Evolutionary conservation across 1,140 invertebrate species (phyloP), one percentile per base, ranked within the genome.

Genomic region (Dendrolimus punctatus): DNA sequence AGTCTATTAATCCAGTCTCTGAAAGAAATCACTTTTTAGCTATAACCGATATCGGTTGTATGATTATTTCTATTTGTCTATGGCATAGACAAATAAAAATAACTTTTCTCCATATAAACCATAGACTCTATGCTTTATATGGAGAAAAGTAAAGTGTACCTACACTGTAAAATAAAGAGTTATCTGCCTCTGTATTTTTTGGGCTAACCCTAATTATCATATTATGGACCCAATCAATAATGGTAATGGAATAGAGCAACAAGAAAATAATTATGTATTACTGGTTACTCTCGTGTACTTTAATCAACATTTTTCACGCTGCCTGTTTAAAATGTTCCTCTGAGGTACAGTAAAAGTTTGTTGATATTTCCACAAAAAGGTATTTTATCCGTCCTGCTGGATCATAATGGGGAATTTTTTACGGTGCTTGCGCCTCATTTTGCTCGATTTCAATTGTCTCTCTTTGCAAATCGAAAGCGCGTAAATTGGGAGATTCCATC

Each of bases 311-410:
- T 38, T 43, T 44, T 51, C 45, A 23, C 23, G 23, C 36, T 55
- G 40, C 50, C 41, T 46, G 48, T 42, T 43, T 46, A 37, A 51
- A 57, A 52, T 40, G 51, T 59, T 46, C 38, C 51, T 49, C 51
- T 42, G 39, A 51, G 47, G 44, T 43, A 55, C 50, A 55, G 51
- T 50, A 55, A 58, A 23, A 23, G 53, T 39, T 55, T 60, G 53
- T 59, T 60, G 55, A 58, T 64, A 64, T 64, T 60, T 60, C 48
- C 52, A 51, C 51, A 60, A 64, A 63, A 60, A 58, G 56, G 57
- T 61, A 53, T 53, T 53, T 53, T 43, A 57, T 42, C 46, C 56
- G 41, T 50, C 46, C 50, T 53, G 50, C n/a, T 23, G 51, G 59
- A 55, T 55, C 53, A 55, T 60, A 60, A 49, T 41, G 39, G 37